These are phyloP conservation scores for Portevinia maculata DNA, from an alignment of 2,888 invertebrate genomes.

Conservation along the genomic window DNA sequence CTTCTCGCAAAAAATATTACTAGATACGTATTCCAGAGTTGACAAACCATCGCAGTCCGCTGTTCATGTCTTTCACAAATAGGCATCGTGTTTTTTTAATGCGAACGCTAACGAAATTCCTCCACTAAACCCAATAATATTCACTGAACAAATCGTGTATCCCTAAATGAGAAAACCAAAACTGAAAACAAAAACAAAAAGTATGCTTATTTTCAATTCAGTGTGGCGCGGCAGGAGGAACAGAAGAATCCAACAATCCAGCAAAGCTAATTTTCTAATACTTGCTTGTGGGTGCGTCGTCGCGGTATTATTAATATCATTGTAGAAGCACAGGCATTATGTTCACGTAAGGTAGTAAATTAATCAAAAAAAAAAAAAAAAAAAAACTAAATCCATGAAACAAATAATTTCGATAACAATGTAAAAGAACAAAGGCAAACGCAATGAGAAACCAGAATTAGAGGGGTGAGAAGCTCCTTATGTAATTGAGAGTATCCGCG, in stretches of 20 bases:
- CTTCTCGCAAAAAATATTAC: too few relatives aligned
- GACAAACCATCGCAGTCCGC: slow-evolving; percentile 2
- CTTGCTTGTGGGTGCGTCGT: slow-evolving; percentile 44
- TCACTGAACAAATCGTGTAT: slow-evolving; percentile 5
- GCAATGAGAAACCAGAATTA: not conserved
- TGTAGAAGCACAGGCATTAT: slow-evolving; percentile 1
- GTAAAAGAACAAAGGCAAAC: slow-evolving; percentile 49
- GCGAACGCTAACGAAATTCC: slow-evolving; percentile 14
- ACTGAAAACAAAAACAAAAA: too few relatives aligned
- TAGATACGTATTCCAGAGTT: not conserved
- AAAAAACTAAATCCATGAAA: too few relatives aligned
- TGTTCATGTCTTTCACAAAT: slow-evolving; percentile 9
- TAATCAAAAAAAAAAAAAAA: slow-evolving; percentile 61
- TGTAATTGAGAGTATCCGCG: slow-evolving; percentile 25
- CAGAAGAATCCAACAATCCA: not conserved
- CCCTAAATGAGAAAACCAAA: slow-evolving; percentile 23
- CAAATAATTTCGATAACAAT: slow-evolving; percentile 57
- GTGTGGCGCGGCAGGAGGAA: slow-evolving; percentile 11
- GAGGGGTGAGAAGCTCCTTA: slow-evolving; percentile 8
- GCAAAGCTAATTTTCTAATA: slow-evolving; percentile 27
- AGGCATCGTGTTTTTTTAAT: not conserved
- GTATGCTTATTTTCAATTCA: slow-evolving; percentile 60
- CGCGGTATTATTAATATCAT: slow-evolving; percentile 1
- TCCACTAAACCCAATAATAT: slow-evolving; percentile 2
- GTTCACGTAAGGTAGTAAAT: slow-evolving; percentile 63